A percentile compares a stretch with the other conserved stretches of the same genome.
phyloP scores from a whole-genome alignment of 2,113 vertebrate genomes.

The Condylura cristata region DNA sequence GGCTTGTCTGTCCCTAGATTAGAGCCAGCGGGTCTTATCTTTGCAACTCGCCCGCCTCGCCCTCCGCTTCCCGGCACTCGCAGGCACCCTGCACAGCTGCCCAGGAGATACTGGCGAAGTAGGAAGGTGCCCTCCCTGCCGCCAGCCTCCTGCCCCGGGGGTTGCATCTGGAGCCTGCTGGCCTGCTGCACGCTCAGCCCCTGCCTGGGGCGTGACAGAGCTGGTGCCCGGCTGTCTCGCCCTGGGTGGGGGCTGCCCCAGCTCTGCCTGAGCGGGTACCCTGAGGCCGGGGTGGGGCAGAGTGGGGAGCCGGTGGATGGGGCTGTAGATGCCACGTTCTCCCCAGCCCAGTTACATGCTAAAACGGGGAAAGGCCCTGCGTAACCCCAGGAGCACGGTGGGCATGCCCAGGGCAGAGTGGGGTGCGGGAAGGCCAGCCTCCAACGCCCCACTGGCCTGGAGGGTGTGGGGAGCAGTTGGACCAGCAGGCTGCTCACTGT shows the following conservation, averaged over 20 bases:
- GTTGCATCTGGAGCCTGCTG: not conserved
- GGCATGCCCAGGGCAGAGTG: not conserved
- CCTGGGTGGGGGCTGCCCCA: not conserved
- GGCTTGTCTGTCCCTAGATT: not conserved
- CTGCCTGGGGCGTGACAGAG: not conserved
- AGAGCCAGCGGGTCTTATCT: not conserved
- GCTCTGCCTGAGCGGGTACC: not conserved
- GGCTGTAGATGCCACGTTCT: rapidly evolving
- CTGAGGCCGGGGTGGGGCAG: not conserved
- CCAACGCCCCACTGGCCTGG: not conserved
- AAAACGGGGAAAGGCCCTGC: not conserved
- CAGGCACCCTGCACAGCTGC: not conserved
- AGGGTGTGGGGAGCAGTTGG: not conserved
- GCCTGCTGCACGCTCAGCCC: not conserved
- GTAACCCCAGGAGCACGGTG: not conserved
- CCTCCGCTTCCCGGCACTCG: too few relatives aligned
- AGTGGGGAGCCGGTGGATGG: rapidly evolving
- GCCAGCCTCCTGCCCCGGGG: not conserved
- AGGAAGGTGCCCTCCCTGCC: not conserved
- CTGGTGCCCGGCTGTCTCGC: rapidly evolving
- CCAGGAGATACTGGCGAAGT: not conserved
- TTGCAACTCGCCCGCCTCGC: not conserved
- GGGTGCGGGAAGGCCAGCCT: not conserved
- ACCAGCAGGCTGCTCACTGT: too few relatives aligned
- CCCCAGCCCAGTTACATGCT: not conserved